These are phyloP conservation scores for Telmatherina bonti DNA, from an alignment of 2,797 vertebrate genomes.

Conservation along the genomic window DNA sequence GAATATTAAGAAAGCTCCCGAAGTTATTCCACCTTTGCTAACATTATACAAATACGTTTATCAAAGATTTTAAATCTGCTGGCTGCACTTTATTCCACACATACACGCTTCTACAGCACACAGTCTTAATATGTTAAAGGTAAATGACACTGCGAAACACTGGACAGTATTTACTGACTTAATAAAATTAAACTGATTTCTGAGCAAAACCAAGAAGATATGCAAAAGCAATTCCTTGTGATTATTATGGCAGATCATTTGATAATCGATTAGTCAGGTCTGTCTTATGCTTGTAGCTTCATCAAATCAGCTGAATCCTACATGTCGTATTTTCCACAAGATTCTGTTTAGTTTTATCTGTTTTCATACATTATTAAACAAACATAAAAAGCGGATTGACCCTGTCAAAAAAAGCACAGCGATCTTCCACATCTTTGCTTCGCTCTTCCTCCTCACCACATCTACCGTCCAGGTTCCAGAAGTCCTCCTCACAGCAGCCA, in stretches of 20 bases:
- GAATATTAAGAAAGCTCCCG: no score
- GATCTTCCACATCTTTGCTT: constrained; percentile 17
- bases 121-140: not conserved
- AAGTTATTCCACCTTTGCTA: not conserved
- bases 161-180: not conserved
- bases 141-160: not conserved
- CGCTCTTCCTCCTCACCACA: constrained; percentile 22
- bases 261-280: not conserved
- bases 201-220: not conserved
- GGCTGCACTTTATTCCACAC: not conserved
- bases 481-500: constrained; percentile 29
- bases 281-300: not conserved
- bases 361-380: constrained; percentile 16
- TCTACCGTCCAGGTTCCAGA: constrained; percentile 45
- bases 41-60: not conserved
- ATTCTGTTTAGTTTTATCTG: constrained; percentile 11
- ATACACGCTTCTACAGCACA: not conserved
- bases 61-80: not conserved
- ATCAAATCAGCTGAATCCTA: not conserved
- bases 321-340: not conserved
- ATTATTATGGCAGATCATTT: not conserved
- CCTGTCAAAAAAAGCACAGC: not conserved
- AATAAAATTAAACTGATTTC: not conserved
- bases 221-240: not conserved
- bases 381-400: not conserved